Base-by-base conservation (phyloP, 2,113 vertebrate species). In the Halichoerus grypus region DNA sequence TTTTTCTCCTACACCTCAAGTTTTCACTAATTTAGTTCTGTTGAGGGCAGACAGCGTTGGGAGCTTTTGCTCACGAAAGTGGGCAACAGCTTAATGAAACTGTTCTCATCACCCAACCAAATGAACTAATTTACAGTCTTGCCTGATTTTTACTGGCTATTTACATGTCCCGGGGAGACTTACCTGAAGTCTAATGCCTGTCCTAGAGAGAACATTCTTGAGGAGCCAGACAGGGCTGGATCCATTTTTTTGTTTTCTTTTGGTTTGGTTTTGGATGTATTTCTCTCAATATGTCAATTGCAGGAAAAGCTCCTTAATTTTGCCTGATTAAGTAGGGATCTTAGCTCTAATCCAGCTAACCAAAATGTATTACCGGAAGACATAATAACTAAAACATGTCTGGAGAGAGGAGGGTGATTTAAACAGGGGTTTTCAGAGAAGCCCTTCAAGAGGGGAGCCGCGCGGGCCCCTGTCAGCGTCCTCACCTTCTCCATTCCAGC, bases 21-120 rank as follows among this genome's bases (percentile, higher is more conserved):
- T 96, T 55, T 91, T 96, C 22, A 55, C 69, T 97, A 96, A 98
- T 96, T 97, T 96, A 93, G 74, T 92, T 98, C 74, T 67, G 97
- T 88, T 85, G 85, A 94, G 24, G 28, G 76, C 81, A 87, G 57
- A 87, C 18, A 94, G 16, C 33, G 11, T 15, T 3, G 67, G 55
- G 91, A 87, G 80, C 84, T 84, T 88, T 83, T 0, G 1, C 86
- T 63, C 46, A 94, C 69, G 88, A 97, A 97, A 89, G 88, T 12
- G 26, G 49, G 33, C 51, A 86, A 83, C 57, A 10, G 57, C 83
- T 81, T 95, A 96, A 96, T 14, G 28, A 80, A 90, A 88, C 7
- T 18, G 10, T 55, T 79, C 9, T 96, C 94, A 88, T 33, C 95
- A 92, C 82, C 65, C 55, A 59, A 87, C 69, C 92, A 87, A 96